Conservation (phyloP, 2,797 vertebrate genomes). For the Siniperca scherzeri region DNA sequence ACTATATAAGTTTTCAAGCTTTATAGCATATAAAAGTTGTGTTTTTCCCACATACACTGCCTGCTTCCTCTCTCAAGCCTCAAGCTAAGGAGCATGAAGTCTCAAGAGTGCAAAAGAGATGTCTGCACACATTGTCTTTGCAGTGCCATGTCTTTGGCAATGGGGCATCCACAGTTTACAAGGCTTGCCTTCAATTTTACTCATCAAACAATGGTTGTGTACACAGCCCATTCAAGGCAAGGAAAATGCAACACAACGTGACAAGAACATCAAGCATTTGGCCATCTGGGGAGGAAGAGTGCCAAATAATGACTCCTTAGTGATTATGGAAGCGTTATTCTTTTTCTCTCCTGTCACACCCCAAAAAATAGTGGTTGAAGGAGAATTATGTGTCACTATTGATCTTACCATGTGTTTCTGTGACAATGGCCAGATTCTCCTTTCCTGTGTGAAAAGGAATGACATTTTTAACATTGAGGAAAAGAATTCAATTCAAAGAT, state of each 20-base stretch:
- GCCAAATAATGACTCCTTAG: conserved; percentile 83
- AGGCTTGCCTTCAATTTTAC: conserved; percentile 88
- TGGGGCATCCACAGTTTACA: conserved; percentile 86
- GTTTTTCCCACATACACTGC: conserved; percentile 9
- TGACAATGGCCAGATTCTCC: conserved; percentile 46
- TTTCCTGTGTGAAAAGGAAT: conserved; percentile 40
- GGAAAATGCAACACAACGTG: conserved; percentile 87
- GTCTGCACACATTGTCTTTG: conserved; percentile 80
- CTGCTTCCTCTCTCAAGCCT: conserved; percentile 50
- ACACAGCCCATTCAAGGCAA: conserved; percentile 86
- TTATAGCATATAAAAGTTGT: conserved; percentile 28
- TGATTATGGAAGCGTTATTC: conserved; percentile 77
- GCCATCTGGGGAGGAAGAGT: conserved; percentile 84
- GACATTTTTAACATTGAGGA: conserved; percentile 17
- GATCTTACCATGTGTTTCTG: conserved; percentile 60
- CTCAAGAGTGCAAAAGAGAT: conserved; percentile 74
- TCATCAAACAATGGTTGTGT: conserved; percentile 89
- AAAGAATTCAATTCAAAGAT: conserved; percentile 32
- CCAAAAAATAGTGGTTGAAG: conserved; percentile 55
- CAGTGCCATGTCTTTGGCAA: conserved; percentile 84
- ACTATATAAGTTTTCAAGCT: conserved; percentile 21
- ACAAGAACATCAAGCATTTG: conserved; percentile 86
- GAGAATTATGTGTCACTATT: conserved; percentile 57
- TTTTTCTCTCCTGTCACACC: conserved; percentile 73
- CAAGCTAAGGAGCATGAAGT: conserved; percentile 72